phyloP scores from a whole-genome alignment of 2,888 invertebrate genomes.

The Synanthedon vespiformis region DNA sequence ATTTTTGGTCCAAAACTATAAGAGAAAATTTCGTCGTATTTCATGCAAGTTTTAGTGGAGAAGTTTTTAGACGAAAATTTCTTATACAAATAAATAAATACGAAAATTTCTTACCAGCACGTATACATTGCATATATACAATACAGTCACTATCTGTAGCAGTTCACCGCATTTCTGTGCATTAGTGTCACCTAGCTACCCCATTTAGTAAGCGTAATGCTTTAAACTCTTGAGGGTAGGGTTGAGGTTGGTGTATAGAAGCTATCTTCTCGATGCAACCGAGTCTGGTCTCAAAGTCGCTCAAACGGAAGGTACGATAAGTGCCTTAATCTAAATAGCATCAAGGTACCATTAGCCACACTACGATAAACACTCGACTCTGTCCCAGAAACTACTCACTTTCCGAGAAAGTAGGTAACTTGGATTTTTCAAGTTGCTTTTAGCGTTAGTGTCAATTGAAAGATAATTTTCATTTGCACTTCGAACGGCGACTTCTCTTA shows the following conservation, averaged over 20 bases:
- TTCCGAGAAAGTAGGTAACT: neutral
- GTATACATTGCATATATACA: neutral
- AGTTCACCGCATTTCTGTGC: conserved; percentile 53
- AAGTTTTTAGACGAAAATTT: too few relatives aligned
- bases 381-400: neutral
- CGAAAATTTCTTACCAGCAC: too few relatives aligned
- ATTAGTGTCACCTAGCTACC: conserved; percentile 25
- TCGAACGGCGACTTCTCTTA: too few relatives aligned
- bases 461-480: too few relatives aligned
- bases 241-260: conserved; percentile 20
- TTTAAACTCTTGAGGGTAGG: conserved; percentile 24
- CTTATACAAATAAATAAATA: too few relatives aligned
- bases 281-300: conserved; percentile 29
- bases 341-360: conserved; percentile 35
- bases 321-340: conserved; percentile 64
- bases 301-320: conserved; percentile 55
- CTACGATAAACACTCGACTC: conserved; percentile 2
- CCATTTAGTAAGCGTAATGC: conserved; percentile 13
- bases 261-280: neutral
- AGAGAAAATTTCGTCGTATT: too few relatives aligned
- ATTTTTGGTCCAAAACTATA: neutral
- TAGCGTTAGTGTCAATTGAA: too few relatives aligned
- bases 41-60: too few relatives aligned
- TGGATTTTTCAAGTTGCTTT: too few relatives aligned
- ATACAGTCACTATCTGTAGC: conserved; percentile 33